These are phyloP conservation scores for Helicoverpa zea DNA, from an alignment of 1,140 invertebrate species.

Conservation along the genomic window DNA sequence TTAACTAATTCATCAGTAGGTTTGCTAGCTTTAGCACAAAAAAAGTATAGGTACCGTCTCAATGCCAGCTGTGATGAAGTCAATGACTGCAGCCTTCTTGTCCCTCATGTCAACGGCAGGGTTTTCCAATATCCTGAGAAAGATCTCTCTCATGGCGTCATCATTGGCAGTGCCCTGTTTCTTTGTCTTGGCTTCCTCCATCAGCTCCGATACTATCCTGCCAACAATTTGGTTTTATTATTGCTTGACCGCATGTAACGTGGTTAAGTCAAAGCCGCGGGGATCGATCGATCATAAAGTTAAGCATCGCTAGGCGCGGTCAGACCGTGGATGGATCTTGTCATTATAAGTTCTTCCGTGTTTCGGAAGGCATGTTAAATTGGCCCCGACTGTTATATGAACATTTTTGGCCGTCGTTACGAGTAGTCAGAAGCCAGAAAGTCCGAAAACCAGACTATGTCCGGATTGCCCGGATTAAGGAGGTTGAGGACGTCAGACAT, in stretches of 20 bases:
- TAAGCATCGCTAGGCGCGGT: too few relatives aligned
- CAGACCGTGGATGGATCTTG: too few relatives aligned
- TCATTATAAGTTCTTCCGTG: too few relatives aligned
- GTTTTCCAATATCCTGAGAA: slow-evolving; percentile 91
- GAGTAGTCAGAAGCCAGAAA: too few relatives aligned
- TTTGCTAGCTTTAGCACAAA: background rate
- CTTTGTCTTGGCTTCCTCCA: slow-evolving; percentile 88
- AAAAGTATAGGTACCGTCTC: slow-evolving; percentile 89
- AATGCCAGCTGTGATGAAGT: slow-evolving; percentile 95
- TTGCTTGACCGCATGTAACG: background rate
- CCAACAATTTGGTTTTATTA: slow-evolving; percentile 59
- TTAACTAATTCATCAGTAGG: background rate
- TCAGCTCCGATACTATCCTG: slow-evolving; percentile 93
- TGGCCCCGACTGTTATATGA: too few relatives aligned
- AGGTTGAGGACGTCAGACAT: too few relatives aligned
- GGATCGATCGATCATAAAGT: too few relatives aligned
- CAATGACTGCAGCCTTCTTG: slow-evolving; percentile 94
- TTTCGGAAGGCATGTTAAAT: too few relatives aligned
- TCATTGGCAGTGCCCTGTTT: slow-evolving; percentile 85
- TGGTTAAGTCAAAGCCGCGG: too few relatives aligned
- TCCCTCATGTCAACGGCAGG: slow-evolving; percentile 91
- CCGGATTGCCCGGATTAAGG: too few relatives aligned
- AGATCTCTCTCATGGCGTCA: slow-evolving; percentile 90
- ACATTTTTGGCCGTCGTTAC: too few relatives aligned
- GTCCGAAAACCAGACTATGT: too few relatives aligned